Percentiles rank a stretch among this genome's conserved stretches.
Evolutionary conservation across 2,113 vertebrate genomes (phyloP).

Genomic region (Nothocercus julius): DNA sequence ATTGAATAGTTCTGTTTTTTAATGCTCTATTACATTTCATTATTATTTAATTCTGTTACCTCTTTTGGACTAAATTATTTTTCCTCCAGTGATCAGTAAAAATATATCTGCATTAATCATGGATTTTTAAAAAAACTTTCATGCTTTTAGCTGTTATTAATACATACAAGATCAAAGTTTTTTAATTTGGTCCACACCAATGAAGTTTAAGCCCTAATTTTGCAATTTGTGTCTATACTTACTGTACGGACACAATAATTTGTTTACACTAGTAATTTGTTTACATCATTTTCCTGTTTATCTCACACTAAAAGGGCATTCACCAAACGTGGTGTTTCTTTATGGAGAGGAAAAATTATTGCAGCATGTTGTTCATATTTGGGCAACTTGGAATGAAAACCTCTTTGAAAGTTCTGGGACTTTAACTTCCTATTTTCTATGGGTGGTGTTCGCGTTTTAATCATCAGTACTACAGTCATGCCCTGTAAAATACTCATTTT

Average conservation of each 20-base stretch:
- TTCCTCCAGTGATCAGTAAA: slow-evolving; percentile 26
- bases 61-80: slow-evolving; percentile 48
- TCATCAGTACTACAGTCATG: neutral
- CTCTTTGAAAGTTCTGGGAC: neutral
- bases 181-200: neutral
- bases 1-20: slow-evolving; percentile 45
- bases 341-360: neutral
- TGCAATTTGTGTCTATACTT: neutral
- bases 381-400: neutral
- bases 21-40: slow-evolving; percentile 36
- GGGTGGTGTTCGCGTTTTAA: neutral
- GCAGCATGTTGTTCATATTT: neutral
- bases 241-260: neutral
- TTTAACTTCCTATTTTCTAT: neutral
- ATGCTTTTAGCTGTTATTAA: neutral
- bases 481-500: neutral
- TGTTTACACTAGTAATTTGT: neutral
- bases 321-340: neutral
- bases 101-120: slow-evolving; percentile 21
- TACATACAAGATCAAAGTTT: neutral
- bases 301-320: neutral
- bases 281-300: neutral
- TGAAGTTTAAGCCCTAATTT: neutral
- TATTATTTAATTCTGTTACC: slow-evolving; percentile 47
- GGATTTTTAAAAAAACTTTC: neutral